phyloP scores from a whole-genome alignment of 2,888 invertebrate species.

The Xanthia togata region DNA sequence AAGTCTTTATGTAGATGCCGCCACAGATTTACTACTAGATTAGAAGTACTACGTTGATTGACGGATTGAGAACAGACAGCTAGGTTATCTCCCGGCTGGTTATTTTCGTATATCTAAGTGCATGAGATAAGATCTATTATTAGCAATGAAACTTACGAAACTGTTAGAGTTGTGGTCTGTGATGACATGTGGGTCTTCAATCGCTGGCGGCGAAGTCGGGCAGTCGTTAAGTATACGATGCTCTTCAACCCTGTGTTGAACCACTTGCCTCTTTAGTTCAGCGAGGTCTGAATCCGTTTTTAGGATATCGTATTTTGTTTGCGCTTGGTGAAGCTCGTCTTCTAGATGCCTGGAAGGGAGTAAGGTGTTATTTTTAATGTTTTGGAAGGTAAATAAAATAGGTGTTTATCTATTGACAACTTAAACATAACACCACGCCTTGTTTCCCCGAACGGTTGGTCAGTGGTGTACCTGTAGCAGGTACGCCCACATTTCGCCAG shows the following conservation, averaged over 20 bases:
- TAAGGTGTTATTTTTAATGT: neutral
- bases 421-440: no score
- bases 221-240: conserved; percentile 24
- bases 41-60: neutral
- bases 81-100: neutral
- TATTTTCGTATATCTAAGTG: neutral
- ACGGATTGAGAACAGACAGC: neutral
- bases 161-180: conserved; percentile 63
- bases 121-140: neutral
- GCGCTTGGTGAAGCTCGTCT: conserved; percentile 63
- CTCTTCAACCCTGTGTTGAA: conserved; percentile 26
- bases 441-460: no score
- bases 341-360: conserved; percentile 68
- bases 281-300: conserved; percentile 70
- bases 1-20: no score
- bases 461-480: no score
- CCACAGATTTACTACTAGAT: no score
- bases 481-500: no score
- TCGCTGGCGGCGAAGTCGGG: conserved; percentile 17
- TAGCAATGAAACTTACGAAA: conserved; percentile 71
- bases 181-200: conserved; percentile 55
- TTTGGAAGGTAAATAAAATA: neutral
- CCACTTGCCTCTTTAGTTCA: conserved; percentile 43
- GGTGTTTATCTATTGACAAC: neutral
- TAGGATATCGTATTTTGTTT: conserved; percentile 68